Evolutionary conservation across 2,113 vertebrate species (phyloP).

Genomic region (Oryzias javanicus): DNA sequence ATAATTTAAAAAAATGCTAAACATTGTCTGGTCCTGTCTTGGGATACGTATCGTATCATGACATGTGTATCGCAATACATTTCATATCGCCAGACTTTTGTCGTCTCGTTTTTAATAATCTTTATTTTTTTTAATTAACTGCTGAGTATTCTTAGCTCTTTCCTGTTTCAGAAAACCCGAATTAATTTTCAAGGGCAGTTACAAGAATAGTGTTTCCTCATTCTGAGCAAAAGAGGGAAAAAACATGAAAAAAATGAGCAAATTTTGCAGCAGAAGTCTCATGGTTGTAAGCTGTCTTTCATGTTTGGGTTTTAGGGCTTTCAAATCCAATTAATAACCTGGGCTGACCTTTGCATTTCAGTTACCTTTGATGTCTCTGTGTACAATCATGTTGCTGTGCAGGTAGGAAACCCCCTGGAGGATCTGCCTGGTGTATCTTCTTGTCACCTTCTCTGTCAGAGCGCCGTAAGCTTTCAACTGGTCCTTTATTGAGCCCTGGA

Average conservation of each 20-base stretch:
- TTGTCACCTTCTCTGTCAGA: conserved; percentile 88
- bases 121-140: too few relatives aligned
- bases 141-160: conserved; percentile 59
- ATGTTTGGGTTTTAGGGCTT: too few relatives aligned
- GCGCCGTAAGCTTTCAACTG: conserved; percentile 89
- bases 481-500: conserved; percentile 90
- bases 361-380: conserved; percentile 92
- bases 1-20: too few relatives aligned
- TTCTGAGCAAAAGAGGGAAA: conserved; percentile 38
- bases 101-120: conserved; percentile 12
- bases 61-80: too few relatives aligned
- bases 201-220: conserved; percentile 49
- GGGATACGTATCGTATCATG: too few relatives aligned
- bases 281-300: too few relatives aligned
- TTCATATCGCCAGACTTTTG: too few relatives aligned
- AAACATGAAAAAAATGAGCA: conserved; percentile 24
- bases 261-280: conserved; percentile 18
- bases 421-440: conserved; percentile 88
- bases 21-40: too few relatives aligned
- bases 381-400: conserved; percentile 94
- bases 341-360: conserved; percentile 29
- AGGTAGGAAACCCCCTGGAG: conserved; percentile 91
- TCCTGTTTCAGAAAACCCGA: conserved; percentile 39
- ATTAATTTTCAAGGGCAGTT: conserved; percentile 48
- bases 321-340: conserved; percentile 31